Percentiles rank a stretch among this genome's conserved stretches.
These are phyloP conservation scores for Halocynthia roretzi DNA, from an alignment of 23 tunicate species.

Conservation along the genomic window DNA sequence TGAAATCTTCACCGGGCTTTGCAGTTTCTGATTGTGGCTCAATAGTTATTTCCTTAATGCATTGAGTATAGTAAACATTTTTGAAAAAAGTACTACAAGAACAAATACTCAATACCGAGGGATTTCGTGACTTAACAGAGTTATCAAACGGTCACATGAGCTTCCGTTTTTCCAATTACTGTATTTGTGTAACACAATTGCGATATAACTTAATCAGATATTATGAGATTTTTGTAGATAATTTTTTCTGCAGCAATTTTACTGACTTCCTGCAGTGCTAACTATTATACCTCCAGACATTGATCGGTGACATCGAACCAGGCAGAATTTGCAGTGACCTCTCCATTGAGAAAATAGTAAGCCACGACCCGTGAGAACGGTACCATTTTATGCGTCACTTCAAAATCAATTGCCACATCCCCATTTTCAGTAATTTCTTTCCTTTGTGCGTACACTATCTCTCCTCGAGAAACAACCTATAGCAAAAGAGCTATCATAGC, in stretches of 20 bases:
- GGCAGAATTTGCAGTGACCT: constrained; percentile 21
- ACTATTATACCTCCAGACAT: constrained; percentile 28
- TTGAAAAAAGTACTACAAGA: no score
- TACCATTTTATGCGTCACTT: constrained; percentile 25
- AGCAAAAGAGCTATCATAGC: background rate
- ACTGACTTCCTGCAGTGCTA: background rate
- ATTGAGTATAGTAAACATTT: no score
- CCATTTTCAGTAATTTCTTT: background rate
- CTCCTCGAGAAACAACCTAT: constrained; percentile 1
- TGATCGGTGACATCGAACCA: constrained; percentile 42
- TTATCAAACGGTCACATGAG: no score
- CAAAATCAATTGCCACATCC: background rate
- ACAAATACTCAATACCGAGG: no score
- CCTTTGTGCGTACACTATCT: background rate
- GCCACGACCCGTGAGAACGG: constrained; percentile 40
- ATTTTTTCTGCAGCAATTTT: no score
- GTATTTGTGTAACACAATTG: no score
- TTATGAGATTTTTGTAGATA: background rate
- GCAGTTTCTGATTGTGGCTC: no score
- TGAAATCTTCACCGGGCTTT: background rate
- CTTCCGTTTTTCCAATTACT: no score
- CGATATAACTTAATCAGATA: background rate
- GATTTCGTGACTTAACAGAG: no score
- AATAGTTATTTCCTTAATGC: no score
- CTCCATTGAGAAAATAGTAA: constrained; percentile 17